Evolutionary conservation across 2,113 vertebrate species (phyloP), one percentile per base, ranked within the genome.

Genomic region (Psittacula cyanocephala): DNA sequence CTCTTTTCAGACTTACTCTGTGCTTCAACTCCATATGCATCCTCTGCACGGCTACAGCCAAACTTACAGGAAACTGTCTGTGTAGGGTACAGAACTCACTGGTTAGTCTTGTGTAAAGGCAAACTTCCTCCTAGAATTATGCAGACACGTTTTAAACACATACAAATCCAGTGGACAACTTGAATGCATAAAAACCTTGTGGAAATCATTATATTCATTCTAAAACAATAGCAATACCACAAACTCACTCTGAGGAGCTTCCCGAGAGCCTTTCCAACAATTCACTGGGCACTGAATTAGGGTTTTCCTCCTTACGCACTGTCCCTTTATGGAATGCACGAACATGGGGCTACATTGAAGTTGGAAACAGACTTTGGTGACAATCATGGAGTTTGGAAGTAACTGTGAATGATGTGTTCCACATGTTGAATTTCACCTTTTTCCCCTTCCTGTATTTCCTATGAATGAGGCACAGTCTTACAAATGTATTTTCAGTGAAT

Each of bases 1-100:
- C 46, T 77, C 19, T 11, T 24, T 16, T 55, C 31, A 88, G 37
- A 52, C 97, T 97, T 93, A 98, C 98, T 95, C 35, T 96, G 90
- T 49, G 85, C 89, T 95, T 98, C 92, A 81, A 49, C 44, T 79
- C 96, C 95, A 6, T 97, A 98, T 4, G 96, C 96, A 25, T 97
- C 96, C 75, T 98, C 95, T 25, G 94, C 91, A 10, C 60, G 6
- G 63, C 91, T 96, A 77, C 97, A 98, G 91, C 97, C 97, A 3
- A 97, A 93, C 37, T 97, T 95, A 52, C 98, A 98, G 24, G 96
- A 96, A 87, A 93, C 57, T 49, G 62, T 65, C 98, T 98, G 39
- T 81, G 69, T 74, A 88, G 25, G 46, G 43, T 49, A 96, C 22
- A 96, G 22, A 89, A 92, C 10, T 62, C 47, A 88, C 33, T 68